Evolutionary conservation across 2,888 invertebrate genomes (phyloP).

Genomic region (Aphidius colemani): DNA sequence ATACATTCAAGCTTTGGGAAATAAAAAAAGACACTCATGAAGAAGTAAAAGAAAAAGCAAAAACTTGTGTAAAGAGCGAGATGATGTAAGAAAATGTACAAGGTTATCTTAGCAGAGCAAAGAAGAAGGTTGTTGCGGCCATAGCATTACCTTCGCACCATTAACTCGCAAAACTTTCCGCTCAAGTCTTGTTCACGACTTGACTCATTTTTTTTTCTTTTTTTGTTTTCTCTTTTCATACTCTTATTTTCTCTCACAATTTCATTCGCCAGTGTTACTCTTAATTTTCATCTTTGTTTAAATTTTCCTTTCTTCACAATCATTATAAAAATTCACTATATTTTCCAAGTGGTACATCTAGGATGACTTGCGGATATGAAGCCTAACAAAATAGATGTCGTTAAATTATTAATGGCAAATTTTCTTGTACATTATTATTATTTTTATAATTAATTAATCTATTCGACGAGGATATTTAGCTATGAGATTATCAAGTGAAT

Average conservation of each 20-base stretch:
- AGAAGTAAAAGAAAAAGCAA: conserved; percentile 25
- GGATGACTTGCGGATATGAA: background rate
- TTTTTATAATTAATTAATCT: no score
- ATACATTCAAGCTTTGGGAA: background rate
- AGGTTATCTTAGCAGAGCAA: conserved; percentile 8
- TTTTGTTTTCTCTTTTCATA: no score
- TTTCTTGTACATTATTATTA: no score
- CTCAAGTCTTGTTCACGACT: conserved; percentile 59
- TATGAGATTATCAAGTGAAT: no score
- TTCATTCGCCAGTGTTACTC: conserved; percentile 20
- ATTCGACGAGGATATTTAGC: no score
- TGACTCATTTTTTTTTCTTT: conserved; percentile 36
- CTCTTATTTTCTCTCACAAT: conserved; percentile 1
- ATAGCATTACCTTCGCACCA: conserved; percentile 58
- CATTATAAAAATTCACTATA: conserved; percentile 34
- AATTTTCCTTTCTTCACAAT: background rate
- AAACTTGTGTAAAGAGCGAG: conserved; percentile 18
- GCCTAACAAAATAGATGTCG: no score
- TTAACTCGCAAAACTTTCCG: conserved; percentile 60
- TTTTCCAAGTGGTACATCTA: conserved; percentile 46
- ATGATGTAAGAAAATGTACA: conserved; percentile 15
- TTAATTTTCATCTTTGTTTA: background rate
- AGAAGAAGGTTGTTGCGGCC: conserved; percentile 48
- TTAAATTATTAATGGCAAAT: no score
- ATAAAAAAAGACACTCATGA: conserved; percentile 12